These are phyloP conservation scores for Platalea minor DNA, from an alignment of 2,797 vertebrate species.

Conservation along the genomic window DNA sequence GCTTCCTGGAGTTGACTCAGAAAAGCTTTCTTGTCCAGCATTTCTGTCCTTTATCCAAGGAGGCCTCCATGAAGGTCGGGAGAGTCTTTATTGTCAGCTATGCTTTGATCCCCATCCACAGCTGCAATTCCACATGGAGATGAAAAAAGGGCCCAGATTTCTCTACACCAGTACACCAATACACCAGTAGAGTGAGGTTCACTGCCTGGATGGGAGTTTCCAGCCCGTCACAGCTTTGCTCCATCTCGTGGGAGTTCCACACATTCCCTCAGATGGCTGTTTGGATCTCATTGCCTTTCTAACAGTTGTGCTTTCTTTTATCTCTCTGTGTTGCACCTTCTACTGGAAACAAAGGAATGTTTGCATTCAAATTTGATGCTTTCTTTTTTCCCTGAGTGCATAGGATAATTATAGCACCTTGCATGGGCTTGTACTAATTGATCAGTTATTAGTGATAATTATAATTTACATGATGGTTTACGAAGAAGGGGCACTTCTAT, in stretches of 20 bases:
- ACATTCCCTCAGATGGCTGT: neutral
- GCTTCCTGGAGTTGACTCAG: neutral
- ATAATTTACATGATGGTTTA: neutral
- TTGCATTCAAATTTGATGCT: neutral
- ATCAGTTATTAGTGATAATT: slow-evolving; percentile 5
- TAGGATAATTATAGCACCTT: neutral
- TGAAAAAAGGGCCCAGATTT: neutral
- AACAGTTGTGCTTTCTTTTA: neutral
- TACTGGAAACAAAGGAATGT: neutral
- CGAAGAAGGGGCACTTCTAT: neutral
- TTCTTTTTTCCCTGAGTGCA: neutral
- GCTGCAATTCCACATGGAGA: neutral
- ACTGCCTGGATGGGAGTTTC: neutral
- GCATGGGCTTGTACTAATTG: neutral
- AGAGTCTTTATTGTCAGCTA: neutral
- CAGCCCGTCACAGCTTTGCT: neutral
- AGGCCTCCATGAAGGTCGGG: neutral
- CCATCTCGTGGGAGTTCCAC: neutral
- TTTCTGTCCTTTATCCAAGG: neutral
- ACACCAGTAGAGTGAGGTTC: neutral
- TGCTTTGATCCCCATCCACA: neutral
- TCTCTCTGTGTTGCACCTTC: neutral
- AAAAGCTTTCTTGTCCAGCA: neutral
- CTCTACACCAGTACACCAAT: too few relatives aligned
- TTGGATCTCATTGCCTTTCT: neutral